phyloP scores from a whole-genome alignment of 2,888 invertebrate species.

The Parnassius glacialis region DNA sequence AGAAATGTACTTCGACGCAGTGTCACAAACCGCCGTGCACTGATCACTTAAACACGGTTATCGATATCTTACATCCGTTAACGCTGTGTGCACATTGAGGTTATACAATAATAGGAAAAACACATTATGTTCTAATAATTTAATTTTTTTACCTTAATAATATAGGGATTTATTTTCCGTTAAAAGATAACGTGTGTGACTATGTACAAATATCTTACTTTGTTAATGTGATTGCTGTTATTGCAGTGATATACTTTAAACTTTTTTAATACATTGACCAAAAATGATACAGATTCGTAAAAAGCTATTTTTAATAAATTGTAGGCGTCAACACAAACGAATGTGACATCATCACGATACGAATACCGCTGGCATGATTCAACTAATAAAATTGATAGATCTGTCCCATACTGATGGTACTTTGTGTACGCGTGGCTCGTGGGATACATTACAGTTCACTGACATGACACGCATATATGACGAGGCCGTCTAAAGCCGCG shows the following conservation, averaged over 20 bases:
- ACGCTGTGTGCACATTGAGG: conserved; percentile 5
- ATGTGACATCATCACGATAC: conserved; percentile 23
- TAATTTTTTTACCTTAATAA: not conserved
- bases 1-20: not conserved
- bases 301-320: not conserved
- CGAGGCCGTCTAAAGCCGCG: conserved; percentile 35
- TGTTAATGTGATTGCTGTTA: no score
- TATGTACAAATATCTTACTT: no score
- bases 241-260: no score
- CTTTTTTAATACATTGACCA: no score
- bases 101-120: conserved; percentile 5
- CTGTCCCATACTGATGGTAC: conserved; percentile 21
- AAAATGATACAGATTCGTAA: no score
- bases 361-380: conserved; percentile 27
- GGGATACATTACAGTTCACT: conserved; percentile 52
- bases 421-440: conserved; percentile 10
- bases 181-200: no score
- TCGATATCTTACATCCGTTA: conserved; percentile 17
- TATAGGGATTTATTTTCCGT: no score
- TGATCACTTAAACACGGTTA: conserved; percentile 8
- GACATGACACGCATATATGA: conserved; percentile 55
- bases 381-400: conserved; percentile 21
- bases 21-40: not conserved
- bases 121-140: conserved; percentile 8
- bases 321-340: conserved; percentile 19